Base-by-base conservation (phyloP, 2,797 vertebrate species). In the Eurystomus glaucurus region DNA sequence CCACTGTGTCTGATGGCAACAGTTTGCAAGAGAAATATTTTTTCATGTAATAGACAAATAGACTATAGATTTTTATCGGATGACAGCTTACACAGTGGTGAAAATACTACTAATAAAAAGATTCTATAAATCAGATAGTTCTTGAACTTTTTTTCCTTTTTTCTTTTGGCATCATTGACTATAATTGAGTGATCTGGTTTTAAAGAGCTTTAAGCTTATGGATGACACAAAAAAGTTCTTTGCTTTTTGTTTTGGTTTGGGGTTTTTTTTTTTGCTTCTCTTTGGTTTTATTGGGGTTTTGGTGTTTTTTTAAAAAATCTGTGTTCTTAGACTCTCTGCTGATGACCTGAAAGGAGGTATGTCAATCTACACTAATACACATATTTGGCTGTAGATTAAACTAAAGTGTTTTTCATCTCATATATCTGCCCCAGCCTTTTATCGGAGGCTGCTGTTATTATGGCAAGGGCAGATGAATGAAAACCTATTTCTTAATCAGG, bases 21-120 rank as follows among this genome's bases (percentile, higher is more conserved):
- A 60, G 61, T 96, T 88, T 86, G 15, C 52, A 96, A 93, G 70
- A 95, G 20, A 96, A 96, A 85, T 96, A 91, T 86, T 91, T 94
- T 97, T 97, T 91, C 71, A 82, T 87, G 3, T 83, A 97, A 95
- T 15, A 94, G 84, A 77, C 88, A 86, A 95, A 93, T 28, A 92
- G 93, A 87, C 35, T 84, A 64, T 64, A 97, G 90, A 62, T 88
- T 94, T 89, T 90, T 90, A 90, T 84, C 76, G 58, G 74, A 70
- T 87, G 50, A 28, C 28, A 74, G 37, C 31, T 71, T 94, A 90
- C 77, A 88, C 13, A 26, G 43, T 81, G 74, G 21, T 65, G 80
- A 95, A 93, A 96, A 78, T 88, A 94, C 89, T 75, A 93, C 54
- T 50, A 85, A 54, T 57, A 78, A 88, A 83, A 91, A 83, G 26